Conservation (phyloP, 2,797 vertebrate genomes). For the Philypnodon macrostomus region DNA sequence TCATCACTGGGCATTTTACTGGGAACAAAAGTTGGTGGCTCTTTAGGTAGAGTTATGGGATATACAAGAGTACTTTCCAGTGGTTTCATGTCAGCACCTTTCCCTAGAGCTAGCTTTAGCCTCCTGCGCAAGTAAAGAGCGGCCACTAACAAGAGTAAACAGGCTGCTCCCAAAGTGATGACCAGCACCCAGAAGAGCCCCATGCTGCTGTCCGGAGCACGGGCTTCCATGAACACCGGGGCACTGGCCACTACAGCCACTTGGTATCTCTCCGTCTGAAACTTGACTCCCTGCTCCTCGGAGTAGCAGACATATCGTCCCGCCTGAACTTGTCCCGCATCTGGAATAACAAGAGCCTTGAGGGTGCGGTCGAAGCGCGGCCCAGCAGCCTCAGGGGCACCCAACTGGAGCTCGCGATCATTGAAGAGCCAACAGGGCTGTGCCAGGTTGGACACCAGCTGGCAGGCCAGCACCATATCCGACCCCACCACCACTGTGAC, state of each 20-base stretch:
- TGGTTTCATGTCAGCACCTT: constrained; percentile 84
- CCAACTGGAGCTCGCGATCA: constrained; percentile 77
- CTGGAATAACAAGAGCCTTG: constrained; percentile 84
- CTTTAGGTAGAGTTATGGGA: constrained; percentile 91
- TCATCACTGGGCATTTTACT: constrained; percentile 87
- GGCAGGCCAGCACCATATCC: constrained; percentile 89
- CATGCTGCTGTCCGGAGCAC: constrained; percentile 86
- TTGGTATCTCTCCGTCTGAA: constrained; percentile 84
- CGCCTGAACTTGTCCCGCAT: constrained; percentile 76
- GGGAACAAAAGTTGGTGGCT: constrained; percentile 86
- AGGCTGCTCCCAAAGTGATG: constrained; percentile 86
- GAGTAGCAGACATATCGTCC: constrained; percentile 89
- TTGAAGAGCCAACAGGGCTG: constrained; percentile 87
- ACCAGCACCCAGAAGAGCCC: constrained; percentile 91
- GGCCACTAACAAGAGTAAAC: constrained; percentile 83
- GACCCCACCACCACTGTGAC: constrained; percentile 88
- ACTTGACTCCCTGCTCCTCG: constrained; percentile 84
- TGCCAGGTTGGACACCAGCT: constrained; percentile 90
- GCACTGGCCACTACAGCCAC: constrained; percentile 84
- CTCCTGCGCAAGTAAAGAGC: constrained; percentile 87
- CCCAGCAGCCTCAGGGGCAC: constrained; percentile 61
- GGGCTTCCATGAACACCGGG: constrained; percentile 83
- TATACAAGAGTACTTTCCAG: constrained; percentile 92
- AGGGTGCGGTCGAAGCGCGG: constrained; percentile 82
- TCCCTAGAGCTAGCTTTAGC: constrained; percentile 86